Percentiles rank a stretch among this genome's conserved stretches.
Conservation (phyloP, 2,888 invertebrate genomes). For the Agonopterix arenella region DNA sequence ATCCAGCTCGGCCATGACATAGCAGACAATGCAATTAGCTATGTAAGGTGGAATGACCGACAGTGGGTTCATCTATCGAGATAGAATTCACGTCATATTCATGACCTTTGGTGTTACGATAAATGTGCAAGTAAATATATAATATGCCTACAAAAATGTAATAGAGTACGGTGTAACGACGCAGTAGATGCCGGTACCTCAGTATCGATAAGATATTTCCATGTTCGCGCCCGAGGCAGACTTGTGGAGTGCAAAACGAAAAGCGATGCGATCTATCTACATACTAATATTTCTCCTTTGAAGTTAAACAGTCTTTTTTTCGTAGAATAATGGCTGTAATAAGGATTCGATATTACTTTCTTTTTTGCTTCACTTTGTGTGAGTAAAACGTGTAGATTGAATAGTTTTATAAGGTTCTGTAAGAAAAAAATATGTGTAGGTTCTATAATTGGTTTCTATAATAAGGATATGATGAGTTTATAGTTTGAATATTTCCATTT, state of each 20-base stretch:
- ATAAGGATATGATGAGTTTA: too few relatives aligned
- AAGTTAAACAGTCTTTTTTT: constrained; percentile 5
- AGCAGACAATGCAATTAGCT: too few relatives aligned
- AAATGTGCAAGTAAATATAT: background rate
- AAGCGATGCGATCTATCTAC: constrained; percentile 19
- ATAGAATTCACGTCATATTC: too few relatives aligned
- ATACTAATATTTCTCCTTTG: constrained; percentile 20
- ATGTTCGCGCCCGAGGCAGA: constrained; percentile 26
- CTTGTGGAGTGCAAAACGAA: constrained; percentile 24
- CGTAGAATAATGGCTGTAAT: constrained; percentile 2
- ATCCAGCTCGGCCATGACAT: too few relatives aligned
- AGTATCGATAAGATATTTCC: constrained; percentile 14
- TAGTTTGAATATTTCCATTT: too few relatives aligned
- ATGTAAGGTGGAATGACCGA: too few relatives aligned
- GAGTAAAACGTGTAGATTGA: too few relatives aligned
- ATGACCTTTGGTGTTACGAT: too few relatives aligned
- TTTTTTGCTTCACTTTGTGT: background rate
- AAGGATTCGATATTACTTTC: constrained; percentile 3
- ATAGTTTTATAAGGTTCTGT: too few relatives aligned
- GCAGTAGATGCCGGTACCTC: constrained; percentile 3
- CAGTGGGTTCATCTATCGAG: too few relatives aligned
- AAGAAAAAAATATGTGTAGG: too few relatives aligned
- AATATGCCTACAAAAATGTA: background rate
- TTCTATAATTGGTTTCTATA: too few relatives aligned
- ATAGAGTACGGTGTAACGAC: background rate